Evolutionary conservation across 2,797 vertebrate species (phyloP).

Genomic region (Columba guinea): DNA sequence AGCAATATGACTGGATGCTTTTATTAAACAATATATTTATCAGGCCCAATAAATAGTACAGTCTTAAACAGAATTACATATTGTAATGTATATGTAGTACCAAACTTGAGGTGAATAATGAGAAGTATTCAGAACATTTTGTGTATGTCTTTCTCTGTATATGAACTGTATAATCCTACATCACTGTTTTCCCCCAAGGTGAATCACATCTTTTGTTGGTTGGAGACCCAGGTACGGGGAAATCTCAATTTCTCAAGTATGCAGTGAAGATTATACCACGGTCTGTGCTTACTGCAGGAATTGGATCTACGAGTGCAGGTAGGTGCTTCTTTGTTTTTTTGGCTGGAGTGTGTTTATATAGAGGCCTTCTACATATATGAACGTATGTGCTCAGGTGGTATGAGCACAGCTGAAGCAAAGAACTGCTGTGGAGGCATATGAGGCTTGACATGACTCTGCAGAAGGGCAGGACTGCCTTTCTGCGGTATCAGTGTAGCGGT

Average conservation of each 20-base stretch:
- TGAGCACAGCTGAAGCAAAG: not conserved
- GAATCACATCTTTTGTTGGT: conserved; percentile 96
- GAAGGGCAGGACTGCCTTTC: not conserved
- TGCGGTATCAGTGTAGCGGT: not conserved
- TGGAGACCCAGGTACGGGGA: conserved; percentile 95
- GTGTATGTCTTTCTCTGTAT: not conserved
- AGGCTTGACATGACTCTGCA: not conserved
- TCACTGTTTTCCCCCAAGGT: conserved; percentile 74
- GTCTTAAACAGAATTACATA: not conserved
- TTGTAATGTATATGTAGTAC: not conserved
- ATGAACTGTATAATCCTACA: not conserved
- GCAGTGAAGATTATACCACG: conserved; percentile 93
- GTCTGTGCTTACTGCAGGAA: conserved; percentile 94
- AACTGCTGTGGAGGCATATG: not conserved
- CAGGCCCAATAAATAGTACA: not conserved
- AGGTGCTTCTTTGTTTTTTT: conserved; percentile 12
- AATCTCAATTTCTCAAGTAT: conserved; percentile 97
- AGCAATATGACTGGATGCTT: not conserved
- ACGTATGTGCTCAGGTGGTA: not conserved
- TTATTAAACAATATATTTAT: not conserved
- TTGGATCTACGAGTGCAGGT: conserved; percentile 97
- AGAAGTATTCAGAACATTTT: not conserved
- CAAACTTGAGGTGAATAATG: not conserved
- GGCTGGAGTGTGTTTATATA: not conserved
- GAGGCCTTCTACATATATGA: not conserved